Evolutionary conservation across 1,140 invertebrate species (phyloP), one percentile per base, ranked within the genome.

Genomic region (Conus ventricosus): DNA sequence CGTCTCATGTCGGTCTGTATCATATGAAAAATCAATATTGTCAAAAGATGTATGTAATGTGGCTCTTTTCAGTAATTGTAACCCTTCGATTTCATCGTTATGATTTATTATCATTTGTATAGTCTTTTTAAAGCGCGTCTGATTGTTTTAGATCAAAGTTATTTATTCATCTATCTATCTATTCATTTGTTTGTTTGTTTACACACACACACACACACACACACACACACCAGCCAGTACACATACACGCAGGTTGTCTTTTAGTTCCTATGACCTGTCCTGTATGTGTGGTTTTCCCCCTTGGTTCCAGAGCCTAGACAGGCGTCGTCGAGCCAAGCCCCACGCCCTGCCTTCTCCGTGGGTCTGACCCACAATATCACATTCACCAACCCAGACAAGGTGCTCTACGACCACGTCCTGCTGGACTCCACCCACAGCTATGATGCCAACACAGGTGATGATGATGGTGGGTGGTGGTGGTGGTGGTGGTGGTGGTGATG

Each of bases 401-500:
- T 92, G 6, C 85, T 82, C 23, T 92, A 88, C 84, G 90, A 92
- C 86, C 57, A 83, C 25, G 89, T 92, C 8, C 90, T 90, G 67
- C 75, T 90, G 5, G 91, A 92, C 84, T n/a, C 86, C 3, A 90
- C 90, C 27, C 83, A 88, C 25, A 90, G 91, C 17, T 92, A 92
- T 27, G 85, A 92, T 60, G 7, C 53, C 51, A 84, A 6, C 60
- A 84, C 87, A 25, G 91, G 91, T 78, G 8, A 39, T 11, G 60
- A 67, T 13, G 13, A 13, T 67, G 60, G 11, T 67, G n/a, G 20
- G 13, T 67, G 3, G 39, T 39, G 39, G 39, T 39, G 39, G 39
- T 39, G 39, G 39, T 39, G 39, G 39, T 39, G n/a, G n/a, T n/a
- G n/a, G n/a, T n/a, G n/a, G n/a, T n/a, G n/a, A n/a, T n/a, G n/a